phyloP scores from a whole-genome alignment of 2,797 vertebrate species.

The Setipinna tenuifilis region DNA sequence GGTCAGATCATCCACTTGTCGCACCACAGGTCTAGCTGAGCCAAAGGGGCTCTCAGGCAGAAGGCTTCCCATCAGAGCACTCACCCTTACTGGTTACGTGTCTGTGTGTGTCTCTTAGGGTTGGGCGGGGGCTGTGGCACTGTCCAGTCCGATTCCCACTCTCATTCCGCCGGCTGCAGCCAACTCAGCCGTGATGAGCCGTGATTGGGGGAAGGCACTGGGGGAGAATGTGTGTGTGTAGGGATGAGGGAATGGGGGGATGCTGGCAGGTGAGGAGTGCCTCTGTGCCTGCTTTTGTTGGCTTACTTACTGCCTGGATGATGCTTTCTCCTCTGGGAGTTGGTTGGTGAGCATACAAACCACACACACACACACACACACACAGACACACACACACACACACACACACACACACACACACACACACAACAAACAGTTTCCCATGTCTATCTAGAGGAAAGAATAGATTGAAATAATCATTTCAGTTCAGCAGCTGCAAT shows the following conservation, averaged over 20 bases:
- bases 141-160: conserved; percentile 9
- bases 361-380: too few species aligned
- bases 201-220: conserved; percentile 6
- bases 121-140: not conserved
- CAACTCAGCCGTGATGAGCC: conserved; percentile 14
- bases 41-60: conserved; percentile 12
- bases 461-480: not conserved
- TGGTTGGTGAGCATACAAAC: not conserved
- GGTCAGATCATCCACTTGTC: conserved; percentile 1
- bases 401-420: too few species aligned
- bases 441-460: not conserved
- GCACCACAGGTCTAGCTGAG: conserved; percentile 2
- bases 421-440: not conserved
- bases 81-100: not conserved
- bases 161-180: conserved; percentile 17
- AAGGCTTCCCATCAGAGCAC: conserved; percentile 20
- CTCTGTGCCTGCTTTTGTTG: not conserved
- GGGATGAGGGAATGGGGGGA: not conserved
- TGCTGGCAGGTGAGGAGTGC: not conserved
- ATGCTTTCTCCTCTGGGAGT: conserved; percentile 1
- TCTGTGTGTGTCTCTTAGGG: not conserved
- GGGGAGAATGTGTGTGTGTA: not conserved
- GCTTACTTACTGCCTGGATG: not conserved
- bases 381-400: too few species aligned
- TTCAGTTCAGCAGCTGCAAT: not conserved